These are phyloP conservation scores for Leucosticte australis DNA, from an alignment of 2,113 vertebrate species.

Conservation along the genomic window DNA sequence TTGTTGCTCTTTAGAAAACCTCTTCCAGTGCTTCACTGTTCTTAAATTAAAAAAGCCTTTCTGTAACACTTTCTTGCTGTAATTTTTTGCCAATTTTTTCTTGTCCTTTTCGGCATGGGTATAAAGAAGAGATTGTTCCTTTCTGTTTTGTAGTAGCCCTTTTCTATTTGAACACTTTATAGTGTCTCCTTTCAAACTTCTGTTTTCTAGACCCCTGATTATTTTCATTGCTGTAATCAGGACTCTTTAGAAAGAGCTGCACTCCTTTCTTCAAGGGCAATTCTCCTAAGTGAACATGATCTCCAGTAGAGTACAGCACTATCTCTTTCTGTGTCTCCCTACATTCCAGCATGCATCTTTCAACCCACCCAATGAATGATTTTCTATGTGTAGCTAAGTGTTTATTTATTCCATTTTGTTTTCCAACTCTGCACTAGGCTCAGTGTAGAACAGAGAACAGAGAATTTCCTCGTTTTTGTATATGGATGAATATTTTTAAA, in stretches of 20 bases:
- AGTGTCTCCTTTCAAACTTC: background rate
- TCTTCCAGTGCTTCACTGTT: background rate
- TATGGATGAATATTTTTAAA: background rate
- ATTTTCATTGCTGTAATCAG: background rate
- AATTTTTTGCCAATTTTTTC: background rate
- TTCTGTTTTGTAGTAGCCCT: background rate
- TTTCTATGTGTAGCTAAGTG: background rate
- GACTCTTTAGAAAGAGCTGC: background rate
- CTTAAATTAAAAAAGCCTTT: background rate
- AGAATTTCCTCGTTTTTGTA: background rate
- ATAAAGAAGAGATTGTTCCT: background rate
- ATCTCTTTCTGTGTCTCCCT: background rate
- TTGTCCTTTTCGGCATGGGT: background rate
- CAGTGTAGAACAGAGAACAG: background rate
- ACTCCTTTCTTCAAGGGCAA: background rate
- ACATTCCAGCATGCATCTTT: background rate
- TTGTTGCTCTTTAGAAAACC: background rate
- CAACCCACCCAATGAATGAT: background rate
- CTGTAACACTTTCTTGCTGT: background rate
- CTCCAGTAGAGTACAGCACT: background rate
- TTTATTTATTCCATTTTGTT: background rate
- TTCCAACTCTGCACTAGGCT: background rate
- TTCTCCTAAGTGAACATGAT: background rate
- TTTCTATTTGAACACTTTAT: background rate
- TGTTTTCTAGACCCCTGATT: background rate